These are phyloP conservation scores for Nineta flava DNA, from an alignment of 2,888 invertebrate genomes.

Conservation along the genomic window DNA sequence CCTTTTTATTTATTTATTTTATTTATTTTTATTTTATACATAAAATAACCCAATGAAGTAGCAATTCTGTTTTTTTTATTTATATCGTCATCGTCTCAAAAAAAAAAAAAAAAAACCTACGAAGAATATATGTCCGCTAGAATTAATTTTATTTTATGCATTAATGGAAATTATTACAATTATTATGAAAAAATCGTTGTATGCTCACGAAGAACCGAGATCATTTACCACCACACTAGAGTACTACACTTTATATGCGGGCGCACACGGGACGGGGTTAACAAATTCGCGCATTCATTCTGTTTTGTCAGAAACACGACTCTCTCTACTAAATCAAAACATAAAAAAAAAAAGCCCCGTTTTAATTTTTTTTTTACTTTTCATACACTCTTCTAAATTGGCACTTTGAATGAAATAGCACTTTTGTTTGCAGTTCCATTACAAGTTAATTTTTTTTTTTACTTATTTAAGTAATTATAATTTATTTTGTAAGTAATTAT, in stretches of 20 bases:
- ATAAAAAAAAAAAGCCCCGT: slow-evolving; percentile 10
- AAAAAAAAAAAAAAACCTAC: neutral
- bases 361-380: slow-evolving; percentile 12
- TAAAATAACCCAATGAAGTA: slow-evolving; percentile 1
- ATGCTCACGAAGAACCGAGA: slow-evolving; percentile 24
- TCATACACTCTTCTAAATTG: slow-evolving; percentile 27
- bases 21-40: slow-evolving; percentile 8
- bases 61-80: neutral
- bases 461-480: too few relatives aligned
- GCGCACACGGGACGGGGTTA: neutral
- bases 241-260: slow-evolving; percentile 5
- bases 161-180: slow-evolving; percentile 1
- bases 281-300: too few relatives aligned
- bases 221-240: slow-evolving; percentile 18
- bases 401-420: slow-evolving; percentile 30
- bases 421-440: slow-evolving; percentile 16
- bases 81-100: neutral
- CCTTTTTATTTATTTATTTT: slow-evolving; percentile 9
- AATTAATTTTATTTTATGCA: neutral
- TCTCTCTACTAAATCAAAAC: slow-evolving; percentile 2
- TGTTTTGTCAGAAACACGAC: too few relatives aligned
- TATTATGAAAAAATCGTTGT: slow-evolving; percentile 21
- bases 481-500: too few relatives aligned
- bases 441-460: neutral
- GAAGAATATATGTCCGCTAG: neutral